A percentile compares a stretch with the other conserved stretches of the same genome.
Evolutionary conservation across 2,888 invertebrate species (phyloP).

Genomic region (Drosophila acutilabella): DNA sequence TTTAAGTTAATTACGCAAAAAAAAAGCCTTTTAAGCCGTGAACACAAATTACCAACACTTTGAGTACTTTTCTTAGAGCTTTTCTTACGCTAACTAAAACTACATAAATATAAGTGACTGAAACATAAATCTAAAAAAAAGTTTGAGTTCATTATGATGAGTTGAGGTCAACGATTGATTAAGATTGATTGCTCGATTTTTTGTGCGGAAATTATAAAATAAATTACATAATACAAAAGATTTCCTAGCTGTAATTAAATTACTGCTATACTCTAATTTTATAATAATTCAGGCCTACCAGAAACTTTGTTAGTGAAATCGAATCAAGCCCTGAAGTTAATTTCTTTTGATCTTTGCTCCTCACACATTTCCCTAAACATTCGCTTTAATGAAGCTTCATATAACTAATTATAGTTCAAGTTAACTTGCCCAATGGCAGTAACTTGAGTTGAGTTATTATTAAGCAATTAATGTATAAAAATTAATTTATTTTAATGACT

Average conservation of each 20-base stretch:
- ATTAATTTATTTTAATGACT: conserved; percentile 58
- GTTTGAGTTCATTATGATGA: conserved; percentile 12
- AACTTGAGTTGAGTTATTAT: conserved; percentile 36
- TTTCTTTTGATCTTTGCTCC: conserved; percentile 9
- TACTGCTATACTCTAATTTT: neutral
- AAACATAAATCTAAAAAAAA: conserved; percentile 1
- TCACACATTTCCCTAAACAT: neutral
- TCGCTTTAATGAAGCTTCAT: conserved; percentile 64
- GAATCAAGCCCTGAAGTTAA: neutral
- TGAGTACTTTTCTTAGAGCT: conserved; percentile 26
- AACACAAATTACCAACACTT: conserved; percentile 50
- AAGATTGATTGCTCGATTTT: conserved; percentile 1
- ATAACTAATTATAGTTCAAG: conserved; percentile 56
- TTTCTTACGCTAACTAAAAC: conserved; percentile 8
- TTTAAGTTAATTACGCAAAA: conserved; percentile 73
- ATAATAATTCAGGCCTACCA: neutral
- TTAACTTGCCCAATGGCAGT: conserved; percentile 48
- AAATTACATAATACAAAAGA: too few relatives aligned
- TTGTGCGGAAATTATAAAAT: too few relatives aligned
- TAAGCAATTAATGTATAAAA: conserved; percentile 65
- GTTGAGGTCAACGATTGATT: neutral
- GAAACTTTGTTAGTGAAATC: neutral
- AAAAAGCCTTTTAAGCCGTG: conserved; percentile 49
- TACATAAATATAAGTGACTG: neutral
- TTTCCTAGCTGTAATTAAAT: too few relatives aligned